Evolutionary conservation across 2,797 vertebrate species (phyloP), one percentile per base, ranked within the genome.

Genomic region (Lacerta agilis): DNA sequence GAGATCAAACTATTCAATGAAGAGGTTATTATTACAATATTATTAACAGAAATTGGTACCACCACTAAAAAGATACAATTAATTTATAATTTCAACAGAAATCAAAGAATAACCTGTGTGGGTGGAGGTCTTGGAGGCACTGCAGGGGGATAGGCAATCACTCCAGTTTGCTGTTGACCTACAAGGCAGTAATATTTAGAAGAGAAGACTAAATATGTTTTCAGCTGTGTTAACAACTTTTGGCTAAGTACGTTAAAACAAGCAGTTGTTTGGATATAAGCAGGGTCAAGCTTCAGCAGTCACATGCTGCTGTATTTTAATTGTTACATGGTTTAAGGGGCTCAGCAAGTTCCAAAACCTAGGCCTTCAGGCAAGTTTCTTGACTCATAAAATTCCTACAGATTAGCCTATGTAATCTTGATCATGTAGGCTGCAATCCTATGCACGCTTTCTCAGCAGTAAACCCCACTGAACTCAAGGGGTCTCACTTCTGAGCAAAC

Each of bases 91-190:
- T 36, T 86, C 43, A 29, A 61, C 7, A 7, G 0, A 76, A 43
- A 33, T 61, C 27, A 69, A 67, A 84, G 5, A 61, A 64, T 92
- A 94, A 99, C 99, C 98, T 99, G 99, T 88, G 99, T 97, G 85
- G 98, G 98, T 82, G 98, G 98, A 79, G 99, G 99, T 95, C 99
- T 97, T 79, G 99, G 99, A 95, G 99, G 99, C 96, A 99, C 99
- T 83, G 99, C 99, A 77, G 99, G 99, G 27, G 98, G 98, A 91
- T 98, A 98, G 90, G 98, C 97, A 96, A 98, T 98, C 58, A 97
- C 96, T 88, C 97, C 97, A 88, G 98, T 82, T 84, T 97, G 98
- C 73, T 97, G 97, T 67, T 98, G 98, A 91, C 98, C 98, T 93
- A 97, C 18, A 88, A 86, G 87, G 93, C 89, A 82, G 93, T 0